Evolutionary conservation across 2,888 invertebrate genomes (phyloP), one percentile per base, ranked within the genome.

Genomic region (Brenthis daphne): DNA sequence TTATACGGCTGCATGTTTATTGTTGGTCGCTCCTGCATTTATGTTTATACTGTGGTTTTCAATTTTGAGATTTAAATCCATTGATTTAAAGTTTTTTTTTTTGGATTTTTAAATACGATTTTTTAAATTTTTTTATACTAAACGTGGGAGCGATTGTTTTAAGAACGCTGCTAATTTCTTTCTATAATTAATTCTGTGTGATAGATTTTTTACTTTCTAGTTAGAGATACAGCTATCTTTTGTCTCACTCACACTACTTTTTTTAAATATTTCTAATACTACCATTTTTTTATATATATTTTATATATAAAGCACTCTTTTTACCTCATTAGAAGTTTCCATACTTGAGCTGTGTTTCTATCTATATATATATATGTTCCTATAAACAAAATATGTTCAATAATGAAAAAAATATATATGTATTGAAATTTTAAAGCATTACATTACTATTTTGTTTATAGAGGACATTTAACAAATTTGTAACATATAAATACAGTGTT

Each of bases 1-100:
- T 73, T 74, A 48, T 73, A 74, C 69, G 72, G 73, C 73, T 75
- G 74, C 74, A 73, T 73, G 74, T 69, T 65, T 67, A 57, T 43
- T 64, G 51, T 57, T 60, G 69, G 66, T 74, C 72, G 73, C 64
- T 73, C 67, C 71, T 61, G 66, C 72, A 71, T 74, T 68, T 48
- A 43, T 43, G 12, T n/a, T 47, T 60, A 6, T 29, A 29, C 55
- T 13, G 12, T 6, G 6, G 3, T 4, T 13, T 11, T 48, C 14
- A 12, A 61, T 16, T 24, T 5, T 11, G 2, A 16, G 4, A 20
- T 66, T 29, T 13, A 54, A 53, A 48, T 43, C 37, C 37, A 8
- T 43, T 43, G 8, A 11, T 43, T 43, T 43, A 43, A 43, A 29
- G 29, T 29, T 43, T 43, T 11, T 11, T 11, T 43, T 43, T 11